A percentile compares a stretch with the other conserved stretches of the same genome.
phyloP scores from a whole-genome alignment of 2,113 vertebrate genomes.

The Petrocephalus zakoni region DNA sequence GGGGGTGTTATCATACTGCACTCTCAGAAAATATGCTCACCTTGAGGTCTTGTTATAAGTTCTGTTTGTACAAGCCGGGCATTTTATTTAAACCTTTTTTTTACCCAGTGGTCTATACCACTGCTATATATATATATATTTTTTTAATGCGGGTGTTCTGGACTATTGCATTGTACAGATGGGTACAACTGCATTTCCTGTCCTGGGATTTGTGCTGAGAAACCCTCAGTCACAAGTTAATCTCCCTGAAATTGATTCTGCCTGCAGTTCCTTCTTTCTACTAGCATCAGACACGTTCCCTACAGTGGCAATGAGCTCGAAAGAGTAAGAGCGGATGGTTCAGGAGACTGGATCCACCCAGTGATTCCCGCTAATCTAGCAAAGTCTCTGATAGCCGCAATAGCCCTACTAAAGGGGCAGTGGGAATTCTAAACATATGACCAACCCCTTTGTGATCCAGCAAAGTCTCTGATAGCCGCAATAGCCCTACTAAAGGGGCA shows the following conservation, averaged over 20 bases:
- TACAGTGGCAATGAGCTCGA: neutral
- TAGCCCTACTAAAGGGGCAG: neutral
- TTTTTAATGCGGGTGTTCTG: neutral
- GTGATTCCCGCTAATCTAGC: neutral
- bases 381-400: neutral
- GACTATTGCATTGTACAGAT: neutral
- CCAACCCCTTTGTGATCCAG: neutral
- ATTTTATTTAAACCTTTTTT: neutral
- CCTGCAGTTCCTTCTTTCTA: neutral
- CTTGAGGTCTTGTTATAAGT: neutral
- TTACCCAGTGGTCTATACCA: too few species aligned
- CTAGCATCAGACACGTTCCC: neutral
- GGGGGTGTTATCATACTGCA: neutral
- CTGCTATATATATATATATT: neutral
- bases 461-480: neutral
- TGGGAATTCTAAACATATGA: neutral
- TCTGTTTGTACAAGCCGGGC: neutral
- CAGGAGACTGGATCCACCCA: neutral
- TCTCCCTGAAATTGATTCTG: neutral
- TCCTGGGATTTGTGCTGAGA: neutral
- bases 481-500: neutral
- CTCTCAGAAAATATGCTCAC: neutral
- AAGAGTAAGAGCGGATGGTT: neutral
- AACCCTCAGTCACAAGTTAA: neutral
- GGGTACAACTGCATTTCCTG: neutral